Conservation (phyloP, 2,113 vertebrate genomes). For the Hippocampus mohnikei region DNA sequence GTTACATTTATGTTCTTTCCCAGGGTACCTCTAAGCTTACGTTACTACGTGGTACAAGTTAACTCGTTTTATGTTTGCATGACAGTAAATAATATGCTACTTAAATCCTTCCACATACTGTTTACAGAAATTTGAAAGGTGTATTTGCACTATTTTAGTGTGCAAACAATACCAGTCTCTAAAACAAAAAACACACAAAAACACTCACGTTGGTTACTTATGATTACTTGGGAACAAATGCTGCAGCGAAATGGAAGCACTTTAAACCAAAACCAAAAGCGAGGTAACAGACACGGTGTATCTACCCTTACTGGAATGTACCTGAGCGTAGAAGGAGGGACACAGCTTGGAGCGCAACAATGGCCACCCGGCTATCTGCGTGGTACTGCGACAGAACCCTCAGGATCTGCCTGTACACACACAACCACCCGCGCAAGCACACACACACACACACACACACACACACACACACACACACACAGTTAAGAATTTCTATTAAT, state of each 20-base stretch:
- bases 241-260: not conserved
- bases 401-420: conserved; percentile 81
- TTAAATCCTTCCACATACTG: no score
- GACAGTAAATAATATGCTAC: no score
- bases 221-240: not conserved
- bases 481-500: not conserved
- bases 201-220: not conserved
- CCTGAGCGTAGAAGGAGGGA: conserved; percentile 86
- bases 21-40: no score
- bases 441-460: conserved; percentile 21
- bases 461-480: not conserved
- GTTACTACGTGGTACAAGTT: no score
- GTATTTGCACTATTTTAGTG: not conserved
- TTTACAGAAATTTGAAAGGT: no score
- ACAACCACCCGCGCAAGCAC: not conserved
- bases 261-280: not conserved
- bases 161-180: not conserved
- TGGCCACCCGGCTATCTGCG: conserved; percentile 69
- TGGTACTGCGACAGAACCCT: conserved; percentile 78
- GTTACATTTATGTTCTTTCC: no score
- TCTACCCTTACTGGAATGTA: conserved; percentile 43
- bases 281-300: not conserved
- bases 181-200: not conserved
- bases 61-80: no score
- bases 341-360: conserved; percentile 79